A percentile compares a stretch with the other conserved stretches of the same genome.
Conservation (phyloP, 2,888 invertebrate species). For the Amaurobius ferox region DNA sequence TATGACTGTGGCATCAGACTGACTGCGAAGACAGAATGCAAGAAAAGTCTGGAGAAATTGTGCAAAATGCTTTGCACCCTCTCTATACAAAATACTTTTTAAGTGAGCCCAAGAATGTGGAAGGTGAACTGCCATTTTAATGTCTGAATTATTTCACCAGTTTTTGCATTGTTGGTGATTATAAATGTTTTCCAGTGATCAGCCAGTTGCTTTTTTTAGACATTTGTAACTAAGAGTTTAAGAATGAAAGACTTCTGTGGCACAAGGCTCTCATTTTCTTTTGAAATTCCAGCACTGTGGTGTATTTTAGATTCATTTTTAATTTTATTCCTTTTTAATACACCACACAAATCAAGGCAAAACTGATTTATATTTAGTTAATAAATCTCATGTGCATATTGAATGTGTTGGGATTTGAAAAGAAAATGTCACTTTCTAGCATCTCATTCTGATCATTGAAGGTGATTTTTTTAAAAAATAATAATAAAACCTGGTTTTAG, state of each 20-base stretch:
- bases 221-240: slow-evolving; percentile 14
- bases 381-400: not conserved
- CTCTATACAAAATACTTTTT: too few relatives aligned
- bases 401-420: slow-evolving; percentile 61
- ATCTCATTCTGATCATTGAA: slow-evolving; percentile 17
- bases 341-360: not conserved
- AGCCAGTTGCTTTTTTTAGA: slow-evolving; percentile 32
- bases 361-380: not conserved
- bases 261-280: slow-evolving; percentile 26
- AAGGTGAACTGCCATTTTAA: slow-evolving; percentile 16
- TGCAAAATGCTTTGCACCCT: not conserved
- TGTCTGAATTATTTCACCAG: slow-evolving; percentile 15
- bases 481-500: slow-evolving; percentile 55
- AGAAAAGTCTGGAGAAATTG: not conserved
- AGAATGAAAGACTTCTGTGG: not conserved
- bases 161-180: slow-evolving; percentile 23
- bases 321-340: not conserved
- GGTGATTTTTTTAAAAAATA: slow-evolving; percentile 38
- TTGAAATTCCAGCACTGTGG: slow-evolving; percentile 56
- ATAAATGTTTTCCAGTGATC: slow-evolving; percentile 24
- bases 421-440: slow-evolving; percentile 60
- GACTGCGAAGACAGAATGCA: not conserved
- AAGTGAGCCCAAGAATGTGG: slow-evolving; percentile 5
- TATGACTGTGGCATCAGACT: slow-evolving; percentile 2
- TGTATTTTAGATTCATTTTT: not conserved